These are phyloP conservation scores for Galbula dea DNA, from an alignment of 2,113 vertebrate genomes.

Conservation along the genomic window DNA sequence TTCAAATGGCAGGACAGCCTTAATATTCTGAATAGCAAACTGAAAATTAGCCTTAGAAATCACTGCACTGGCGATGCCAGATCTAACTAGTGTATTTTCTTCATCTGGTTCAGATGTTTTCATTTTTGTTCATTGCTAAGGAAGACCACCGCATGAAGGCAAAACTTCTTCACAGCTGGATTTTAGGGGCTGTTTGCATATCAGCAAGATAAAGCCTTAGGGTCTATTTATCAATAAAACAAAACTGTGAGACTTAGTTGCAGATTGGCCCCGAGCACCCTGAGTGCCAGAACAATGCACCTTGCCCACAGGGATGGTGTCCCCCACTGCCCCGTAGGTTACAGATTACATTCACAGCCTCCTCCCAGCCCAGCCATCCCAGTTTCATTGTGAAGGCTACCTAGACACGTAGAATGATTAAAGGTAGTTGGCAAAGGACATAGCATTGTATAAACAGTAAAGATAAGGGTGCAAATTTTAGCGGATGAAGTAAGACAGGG, in stretches of 20 bases:
- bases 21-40: background rate
- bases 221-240: background rate
- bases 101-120: background rate
- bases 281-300: background rate
- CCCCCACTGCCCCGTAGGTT: background rate
- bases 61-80: background rate
- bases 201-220: background rate
- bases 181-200: background rate
- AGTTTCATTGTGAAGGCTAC: background rate
- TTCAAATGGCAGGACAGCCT: background rate
- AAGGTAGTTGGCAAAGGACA: background rate
- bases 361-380: background rate
- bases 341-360: background rate
- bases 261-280: background rate
- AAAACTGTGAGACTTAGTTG: background rate
- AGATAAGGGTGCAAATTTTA: background rate
- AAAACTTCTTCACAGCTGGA: background rate
- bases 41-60: background rate
- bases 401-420: accelerated
- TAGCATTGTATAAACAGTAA: background rate
- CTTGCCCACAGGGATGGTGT: background rate
- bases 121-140: background rate
- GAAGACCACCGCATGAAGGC: background rate
- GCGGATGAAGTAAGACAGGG: background rate
- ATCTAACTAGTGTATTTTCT: background rate